Conservation (phyloP, 2,888 invertebrate species). For the Willowsia nigromaculata region DNA sequence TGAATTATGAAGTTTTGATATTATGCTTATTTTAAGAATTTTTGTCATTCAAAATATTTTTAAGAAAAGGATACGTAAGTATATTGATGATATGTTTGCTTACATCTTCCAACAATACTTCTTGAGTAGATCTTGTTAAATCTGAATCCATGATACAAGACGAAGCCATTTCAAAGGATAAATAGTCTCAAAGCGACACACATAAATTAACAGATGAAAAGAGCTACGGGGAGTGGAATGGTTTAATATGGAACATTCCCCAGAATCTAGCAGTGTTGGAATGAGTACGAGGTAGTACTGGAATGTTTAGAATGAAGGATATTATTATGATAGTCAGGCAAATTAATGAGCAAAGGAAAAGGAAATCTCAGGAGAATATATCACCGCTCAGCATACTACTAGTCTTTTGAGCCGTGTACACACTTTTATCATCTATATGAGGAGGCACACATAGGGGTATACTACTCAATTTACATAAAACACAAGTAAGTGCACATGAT, state of each 20-base stretch:
- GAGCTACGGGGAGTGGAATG: not conserved
- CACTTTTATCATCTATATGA: no score
- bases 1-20: no score
- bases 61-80: no score
- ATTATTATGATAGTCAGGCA: not conserved
- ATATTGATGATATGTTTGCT: constrained; percentile 38
- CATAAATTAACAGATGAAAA: not conserved
- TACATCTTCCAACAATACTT: constrained; percentile 63
- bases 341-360: constrained; percentile 4
- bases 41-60: no score
- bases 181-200: not conserved
- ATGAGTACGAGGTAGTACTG: not conserved
- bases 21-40: no score
- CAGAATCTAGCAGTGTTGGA: not conserved
- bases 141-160: constrained; percentile 62
- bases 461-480: not conserved
- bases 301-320: not conserved
- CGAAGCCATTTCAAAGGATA: constrained; percentile 28
- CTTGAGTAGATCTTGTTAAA: constrained; percentile 39
- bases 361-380: constrained; percentile 24
- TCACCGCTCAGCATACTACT: constrained; percentile 1
- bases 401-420: no score
- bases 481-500: not conserved
- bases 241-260: not conserved
- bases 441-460: not conserved